A percentile compares a stretch with the other conserved stretches of the same genome.
Conservation (phyloP, 2,113 vertebrate species). For the Archilochus colubris region DNA sequence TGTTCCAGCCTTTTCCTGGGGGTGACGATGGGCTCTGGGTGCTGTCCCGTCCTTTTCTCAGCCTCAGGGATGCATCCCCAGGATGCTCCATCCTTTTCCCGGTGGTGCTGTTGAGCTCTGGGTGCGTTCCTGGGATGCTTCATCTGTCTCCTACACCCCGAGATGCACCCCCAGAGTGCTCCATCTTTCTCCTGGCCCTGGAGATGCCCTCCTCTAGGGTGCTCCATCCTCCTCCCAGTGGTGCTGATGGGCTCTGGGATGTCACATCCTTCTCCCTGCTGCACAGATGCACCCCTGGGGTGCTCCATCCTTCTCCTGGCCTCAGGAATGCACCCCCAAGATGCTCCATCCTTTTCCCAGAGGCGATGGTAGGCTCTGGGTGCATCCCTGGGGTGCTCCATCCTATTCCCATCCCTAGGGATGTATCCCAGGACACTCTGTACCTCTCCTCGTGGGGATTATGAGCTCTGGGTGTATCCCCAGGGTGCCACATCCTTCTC, state of each 20-base stretch:
- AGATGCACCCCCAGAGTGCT: neutral
- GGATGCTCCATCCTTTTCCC: neutral
- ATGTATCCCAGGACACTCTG: neutral
- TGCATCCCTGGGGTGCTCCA: neutral
- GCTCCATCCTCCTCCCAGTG: neutral
- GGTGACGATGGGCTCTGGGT: no score
- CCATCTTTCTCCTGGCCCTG: neutral
- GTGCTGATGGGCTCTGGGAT: neutral
- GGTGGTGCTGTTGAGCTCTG: no score
- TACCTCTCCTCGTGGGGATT: neutral
- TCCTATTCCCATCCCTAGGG: neutral
- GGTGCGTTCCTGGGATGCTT: neutral
- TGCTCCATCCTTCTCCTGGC: neutral
- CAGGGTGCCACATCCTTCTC: neutral
- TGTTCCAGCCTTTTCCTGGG: neutral
- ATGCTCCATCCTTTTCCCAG: neutral
- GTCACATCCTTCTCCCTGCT: no score
- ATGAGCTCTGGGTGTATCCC: neutral
- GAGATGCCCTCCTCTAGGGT: neutral
- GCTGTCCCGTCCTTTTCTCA: neutral
- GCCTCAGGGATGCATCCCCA: neutral
- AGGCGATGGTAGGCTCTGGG: neutral
- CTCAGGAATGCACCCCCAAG: neutral
- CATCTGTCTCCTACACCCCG: neutral
- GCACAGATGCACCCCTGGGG: no score